These are phyloP conservation scores for Cardiocondyla obscurior DNA, from an alignment of 1,140 invertebrate species.

Conservation along the genomic window DNA sequence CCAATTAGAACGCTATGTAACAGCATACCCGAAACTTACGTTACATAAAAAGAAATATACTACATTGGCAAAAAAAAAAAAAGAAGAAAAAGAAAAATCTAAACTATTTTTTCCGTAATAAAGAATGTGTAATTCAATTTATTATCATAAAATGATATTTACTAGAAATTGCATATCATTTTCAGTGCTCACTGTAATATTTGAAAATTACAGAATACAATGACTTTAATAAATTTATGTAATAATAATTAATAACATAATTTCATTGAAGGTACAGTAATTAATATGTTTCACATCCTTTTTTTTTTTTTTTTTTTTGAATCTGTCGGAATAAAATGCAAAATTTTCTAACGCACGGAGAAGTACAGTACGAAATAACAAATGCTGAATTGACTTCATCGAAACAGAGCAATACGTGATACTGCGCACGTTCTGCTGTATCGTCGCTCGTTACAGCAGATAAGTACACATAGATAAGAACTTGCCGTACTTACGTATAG, in stretches of 20 bases:
- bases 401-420: neutral
- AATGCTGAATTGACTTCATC: neutral
- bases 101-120: neutral
- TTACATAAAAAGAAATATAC: neutral
- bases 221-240: too few relatives aligned
- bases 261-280: neutral
- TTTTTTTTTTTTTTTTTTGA: neutral
- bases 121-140: neutral
- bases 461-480: conserved; percentile 38
- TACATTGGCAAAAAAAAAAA: neutral
- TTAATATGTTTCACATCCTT: neutral
- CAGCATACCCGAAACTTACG: neutral
- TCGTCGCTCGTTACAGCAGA: conserved; percentile 3
- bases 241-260: too few relatives aligned
- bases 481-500: conserved; percentile 13
- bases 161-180: neutral
- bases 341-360: neutral
- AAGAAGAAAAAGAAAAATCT: too few relatives aligned
- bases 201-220: too few relatives aligned
- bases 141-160: neutral
- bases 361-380: neutral
- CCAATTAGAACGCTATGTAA: conserved; percentile 50
- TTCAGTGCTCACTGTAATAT: too few relatives aligned
- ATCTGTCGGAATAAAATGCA: neutral
- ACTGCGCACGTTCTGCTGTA: neutral